Evolutionary conservation across 2,888 invertebrate genomes (phyloP), one percentile per base, ranked within the genome.

Genomic region (Chydorus sphaericus): DNA sequence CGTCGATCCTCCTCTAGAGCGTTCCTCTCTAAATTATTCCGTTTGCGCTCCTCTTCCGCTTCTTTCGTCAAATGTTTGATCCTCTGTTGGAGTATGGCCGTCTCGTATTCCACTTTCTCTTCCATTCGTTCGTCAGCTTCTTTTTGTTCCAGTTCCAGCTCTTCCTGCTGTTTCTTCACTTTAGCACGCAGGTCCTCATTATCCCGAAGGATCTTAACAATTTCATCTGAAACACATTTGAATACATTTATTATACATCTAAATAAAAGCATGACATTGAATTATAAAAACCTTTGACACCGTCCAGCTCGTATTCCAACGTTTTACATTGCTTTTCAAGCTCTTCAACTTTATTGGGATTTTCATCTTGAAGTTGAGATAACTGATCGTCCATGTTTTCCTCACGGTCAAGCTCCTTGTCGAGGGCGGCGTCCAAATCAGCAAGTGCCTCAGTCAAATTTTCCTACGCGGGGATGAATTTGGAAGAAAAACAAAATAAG

Each of bases 1-100:
- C 75, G 75, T 66, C 76, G 78, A 60, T 77, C 76, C 44, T 71
- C 71, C 54, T 68, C 66, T 26, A 75, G 63, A 23, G 69, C 67
- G 52, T 69, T 67, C 52, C 71, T 73, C 62, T 71, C 71, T n/a
- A 61, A 60, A 1, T 37, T 50, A 44, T 26, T 23, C 48, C 38
- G 20, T 33, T 57, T 23, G 36, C 48, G 54, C n/a, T 54, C 49
- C 20, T 57, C 54, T 8, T 53, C 54, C 23, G 16, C 20, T 16
- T 53, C 48, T 14, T 36, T 29, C 6, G 30, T 30, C 16, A 57
- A 49, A 16, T 57, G 48, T 23, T 48, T 39, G 28, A 57, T 57
- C n/a, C 57, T 39, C 54, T 57, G 48, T 18, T 57, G 57, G 11
- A 57, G 30, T n/a, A 57, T 28, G 23, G 53, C 57, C 20, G 57